phyloP scores from a whole-genome alignment of 1,140 invertebrate genomes.

The Calephelis nemesis region DNA sequence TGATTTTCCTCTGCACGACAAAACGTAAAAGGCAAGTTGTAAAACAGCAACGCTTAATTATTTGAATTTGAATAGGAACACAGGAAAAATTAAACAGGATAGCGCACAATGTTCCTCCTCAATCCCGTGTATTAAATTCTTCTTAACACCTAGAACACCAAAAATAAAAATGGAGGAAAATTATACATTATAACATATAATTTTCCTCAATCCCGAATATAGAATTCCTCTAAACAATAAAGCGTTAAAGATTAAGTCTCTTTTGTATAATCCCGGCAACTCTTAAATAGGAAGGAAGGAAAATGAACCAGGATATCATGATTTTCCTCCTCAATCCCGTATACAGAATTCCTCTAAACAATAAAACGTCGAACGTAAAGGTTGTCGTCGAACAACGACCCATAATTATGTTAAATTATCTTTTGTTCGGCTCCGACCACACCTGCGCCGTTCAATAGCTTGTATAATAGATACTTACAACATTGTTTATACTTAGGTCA shows the following conservation, averaged over 20 bases:
- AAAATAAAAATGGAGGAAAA: too few relatives aligned
- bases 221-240: not conserved
- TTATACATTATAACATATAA: too few relatives aligned
- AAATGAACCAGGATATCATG: not conserved
- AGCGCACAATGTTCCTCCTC: too few relatives aligned
- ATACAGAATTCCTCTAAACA: not conserved
- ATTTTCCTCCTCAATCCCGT: not conserved
- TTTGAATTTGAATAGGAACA: not conserved
- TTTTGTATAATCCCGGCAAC: not conserved
- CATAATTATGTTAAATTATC: slow-evolving; percentile 6
- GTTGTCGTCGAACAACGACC: not conserved
- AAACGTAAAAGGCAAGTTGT: not conserved
- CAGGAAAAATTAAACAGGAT: not conserved
- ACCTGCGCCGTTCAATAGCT: not conserved
- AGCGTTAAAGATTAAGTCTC: not conserved
- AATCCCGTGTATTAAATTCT: too few relatives aligned
- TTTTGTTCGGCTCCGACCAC: not conserved
- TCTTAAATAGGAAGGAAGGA: not conserved
- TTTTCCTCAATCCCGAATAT: too few relatives aligned
- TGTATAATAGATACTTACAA: too few relatives aligned
- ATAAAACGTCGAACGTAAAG: not conserved
- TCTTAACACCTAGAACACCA: too few relatives aligned
- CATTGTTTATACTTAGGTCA: too few relatives aligned
- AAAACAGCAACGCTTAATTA: slow-evolving; percentile 4
- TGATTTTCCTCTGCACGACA: not conserved